Base-by-base conservation (phyloP, 1,140 invertebrate species). In the Drosophila obscura region DNA sequence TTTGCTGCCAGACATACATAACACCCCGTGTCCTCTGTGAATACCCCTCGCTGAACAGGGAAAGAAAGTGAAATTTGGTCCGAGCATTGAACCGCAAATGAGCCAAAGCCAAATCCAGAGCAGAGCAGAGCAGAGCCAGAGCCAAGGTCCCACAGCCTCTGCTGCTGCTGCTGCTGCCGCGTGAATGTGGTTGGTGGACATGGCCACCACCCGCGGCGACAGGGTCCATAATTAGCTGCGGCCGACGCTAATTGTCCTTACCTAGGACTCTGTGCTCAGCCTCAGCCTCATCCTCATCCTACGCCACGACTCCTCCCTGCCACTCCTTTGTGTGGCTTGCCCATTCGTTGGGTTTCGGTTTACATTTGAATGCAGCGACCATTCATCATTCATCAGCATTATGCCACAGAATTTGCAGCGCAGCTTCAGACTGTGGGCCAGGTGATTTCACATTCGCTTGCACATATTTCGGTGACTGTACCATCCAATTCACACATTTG, bases 211-310 rank as follows among this genome's bases (percentile, higher is more conserved):
- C 82, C 78, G 81, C 62, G 62, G 81, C 62, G 77, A 53, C 51
- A 19, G 56, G 74, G 53, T 73, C 35, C 78, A 78, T 87, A 85
- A 85, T 85, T 85, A 82, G 78, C 83, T 78, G 82, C 74, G 82
- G 66, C 73, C 63, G 22, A 60, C 63, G 53, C 78, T 82, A 87
- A 85, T 85, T 87, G 66, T 78, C 51, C 75, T 59, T 67, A 64
- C 60, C 72, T 52, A 26, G 46, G 24, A 45, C 19, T 19, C 19
- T 55, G 16, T 41, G 24, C 50, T 5, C 26, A 35, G 35, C 66
- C 66, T 28, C 67, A 13, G 45, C 45, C 28, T 15, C 8, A 15
- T 41, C 9, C 31, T 11, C 56, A 44, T 60, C 6, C 22, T 26
- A 13, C 19, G 9, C n/a, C 43, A 35, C 53, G 13, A 9, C 50